These are phyloP conservation scores for Hyphantria cunea DNA, from an alignment of 1,140 invertebrate species.

Conservation along the genomic window DNA sequence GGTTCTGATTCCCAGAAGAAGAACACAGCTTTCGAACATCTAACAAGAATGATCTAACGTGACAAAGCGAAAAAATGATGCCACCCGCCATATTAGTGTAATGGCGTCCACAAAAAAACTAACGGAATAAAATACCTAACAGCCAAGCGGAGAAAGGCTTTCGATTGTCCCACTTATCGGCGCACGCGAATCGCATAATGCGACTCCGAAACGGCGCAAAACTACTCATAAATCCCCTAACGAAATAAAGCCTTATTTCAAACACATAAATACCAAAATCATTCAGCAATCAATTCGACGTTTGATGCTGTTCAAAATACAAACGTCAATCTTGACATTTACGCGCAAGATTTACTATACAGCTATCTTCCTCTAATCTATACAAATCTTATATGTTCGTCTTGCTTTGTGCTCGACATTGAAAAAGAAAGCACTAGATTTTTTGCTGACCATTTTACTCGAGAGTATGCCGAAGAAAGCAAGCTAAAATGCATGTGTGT, in stretches of 20 bases:
- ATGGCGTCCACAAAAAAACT: constrained; percentile 79
- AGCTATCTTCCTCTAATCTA: constrained; percentile 53
- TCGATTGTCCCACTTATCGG: constrained; percentile 80
- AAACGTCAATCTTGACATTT: constrained; percentile 43
- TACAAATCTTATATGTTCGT: constrained; percentile 36
- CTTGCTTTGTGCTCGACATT: constrained; percentile 63
- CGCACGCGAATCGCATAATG: constrained; percentile 66
- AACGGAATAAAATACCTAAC: constrained; percentile 82
- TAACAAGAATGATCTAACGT: constrained; percentile 82
- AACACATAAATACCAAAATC: constrained; percentile 58
- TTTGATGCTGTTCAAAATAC: constrained; percentile 52
- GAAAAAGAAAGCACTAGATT: constrained; percentile 79
- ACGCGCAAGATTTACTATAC: constrained; percentile 62
- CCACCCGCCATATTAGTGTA: constrained; percentile 77
- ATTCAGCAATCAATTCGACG: constrained; percentile 60
- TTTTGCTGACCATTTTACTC: constrained; percentile 68
- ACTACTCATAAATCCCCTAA: constrained; percentile 45
- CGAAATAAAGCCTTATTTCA: constrained; percentile 60
- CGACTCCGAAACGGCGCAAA: constrained; percentile 57
- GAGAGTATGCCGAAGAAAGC: constrained; percentile 80
- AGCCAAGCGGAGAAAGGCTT: constrained; percentile 78
- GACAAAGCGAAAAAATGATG: constrained; percentile 80
- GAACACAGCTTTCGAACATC: constrained; percentile 77
- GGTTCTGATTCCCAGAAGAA: constrained; percentile 66
- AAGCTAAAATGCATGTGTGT: constrained; percentile 75